A percentile compares a stretch with the other conserved stretches of the same genome.
Evolutionary conservation across 2,797 vertebrate species (phyloP).

Genomic region (Poeciliopsis presidionis): DNA sequence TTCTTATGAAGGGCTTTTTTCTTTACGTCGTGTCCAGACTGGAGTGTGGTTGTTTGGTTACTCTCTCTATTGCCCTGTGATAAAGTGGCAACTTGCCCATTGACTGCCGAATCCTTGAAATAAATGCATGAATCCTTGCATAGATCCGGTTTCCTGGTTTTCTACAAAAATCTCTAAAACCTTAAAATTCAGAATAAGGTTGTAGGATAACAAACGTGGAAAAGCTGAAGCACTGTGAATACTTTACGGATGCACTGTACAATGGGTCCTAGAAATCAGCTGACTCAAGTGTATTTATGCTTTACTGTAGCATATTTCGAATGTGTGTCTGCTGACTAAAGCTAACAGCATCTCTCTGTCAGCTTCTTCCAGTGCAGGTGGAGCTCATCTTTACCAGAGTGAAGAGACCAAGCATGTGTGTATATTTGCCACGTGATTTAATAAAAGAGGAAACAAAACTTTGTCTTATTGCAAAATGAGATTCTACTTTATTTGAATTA

Average conservation of each 20-base stretch:
- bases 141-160: neutral
- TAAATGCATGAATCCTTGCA: neutral
- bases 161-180: neutral
- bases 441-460: constrained; percentile 7
- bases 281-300: constrained; percentile 6
- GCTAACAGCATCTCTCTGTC: neutral
- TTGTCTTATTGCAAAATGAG: constrained; percentile 20
- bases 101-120: too few relatives aligned
- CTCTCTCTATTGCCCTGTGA: neutral
- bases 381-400: constrained; percentile 18
- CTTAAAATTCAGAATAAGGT: neutral
- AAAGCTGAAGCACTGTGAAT: neutral
- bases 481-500: constrained; percentile 39
- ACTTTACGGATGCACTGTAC: neutral
- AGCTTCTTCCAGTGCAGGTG: constrained; percentile 43
- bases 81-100: too few relatives aligned
- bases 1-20: neutral
- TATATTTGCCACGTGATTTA: constrained; percentile 10
- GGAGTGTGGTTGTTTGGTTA: neutral
- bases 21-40: neutral
- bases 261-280: neutral
- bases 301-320: neutral
- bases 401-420: constrained; percentile 21
- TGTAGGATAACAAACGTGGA: neutral
- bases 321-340: neutral